These are phyloP conservation scores for Lacanobia oleracea DNA, from an alignment of 2,888 invertebrate species.

Conservation along the genomic window DNA sequence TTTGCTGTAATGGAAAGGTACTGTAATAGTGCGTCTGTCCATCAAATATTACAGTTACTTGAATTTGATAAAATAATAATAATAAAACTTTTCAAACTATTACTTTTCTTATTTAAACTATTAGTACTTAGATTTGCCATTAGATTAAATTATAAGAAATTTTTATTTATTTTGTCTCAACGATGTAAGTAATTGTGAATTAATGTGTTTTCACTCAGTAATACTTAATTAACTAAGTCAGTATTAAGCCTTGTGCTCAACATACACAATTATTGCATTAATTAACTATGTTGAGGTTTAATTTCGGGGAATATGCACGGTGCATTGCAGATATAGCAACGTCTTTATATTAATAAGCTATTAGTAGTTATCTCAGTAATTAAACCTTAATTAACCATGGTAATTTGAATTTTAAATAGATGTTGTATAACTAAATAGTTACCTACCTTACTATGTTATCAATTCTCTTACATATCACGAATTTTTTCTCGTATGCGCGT, in stretches of 20 bases:
- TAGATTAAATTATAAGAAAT: too few species aligned
- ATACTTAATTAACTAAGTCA: neutral
- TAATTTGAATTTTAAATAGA: neutral
- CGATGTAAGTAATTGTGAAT: neutral
- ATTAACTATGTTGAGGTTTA: neutral
- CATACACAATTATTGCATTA: conserved; percentile 3
- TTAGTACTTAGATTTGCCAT: too few species aligned
- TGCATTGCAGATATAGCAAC: neutral
- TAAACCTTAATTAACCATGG: neutral
- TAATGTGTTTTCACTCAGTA: neutral
- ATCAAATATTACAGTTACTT: too few species aligned
- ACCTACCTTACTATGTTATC: too few species aligned
- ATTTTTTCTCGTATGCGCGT: too few species aligned
- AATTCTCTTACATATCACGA: neutral
- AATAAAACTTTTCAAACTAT: too few species aligned
- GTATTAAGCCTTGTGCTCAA: neutral
- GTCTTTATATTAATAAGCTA: neutral
- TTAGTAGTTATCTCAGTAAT: conserved; percentile 13
- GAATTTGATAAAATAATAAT: too few species aligned
- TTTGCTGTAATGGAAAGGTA: too few species aligned
- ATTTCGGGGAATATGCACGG: neutral
- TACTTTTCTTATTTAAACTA: too few species aligned
- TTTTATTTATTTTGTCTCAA: too few species aligned
- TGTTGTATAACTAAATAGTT: neutral
- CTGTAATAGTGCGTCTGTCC: too few species aligned